A percentile compares a stretch with the other conserved stretches of the same genome.
Conservation (phyloP, 2,113 vertebrate species). For the Mionectes macconnelli region DNA sequence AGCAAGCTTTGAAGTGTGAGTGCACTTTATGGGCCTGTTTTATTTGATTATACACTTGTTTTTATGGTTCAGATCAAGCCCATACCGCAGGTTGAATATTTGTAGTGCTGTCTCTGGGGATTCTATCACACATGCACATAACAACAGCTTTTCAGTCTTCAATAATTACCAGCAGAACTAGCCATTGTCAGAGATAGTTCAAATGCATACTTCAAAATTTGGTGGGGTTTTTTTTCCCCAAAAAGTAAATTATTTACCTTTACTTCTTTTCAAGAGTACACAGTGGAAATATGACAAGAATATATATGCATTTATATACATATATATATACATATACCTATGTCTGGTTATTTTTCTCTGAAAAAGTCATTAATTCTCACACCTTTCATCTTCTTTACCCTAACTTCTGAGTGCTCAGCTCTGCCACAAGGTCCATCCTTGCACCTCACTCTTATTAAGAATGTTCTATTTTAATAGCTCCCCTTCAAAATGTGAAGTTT, state of each 20-base stretch:
- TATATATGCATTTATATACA: accelerated
- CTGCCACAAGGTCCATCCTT: not conserved
- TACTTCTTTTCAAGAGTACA: not conserved
- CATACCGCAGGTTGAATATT: constrained; percentile 19
- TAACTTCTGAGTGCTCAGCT: not conserved
- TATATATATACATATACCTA: not conserved
- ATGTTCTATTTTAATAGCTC: not conserved
- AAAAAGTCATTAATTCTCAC: not conserved
- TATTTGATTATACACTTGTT: constrained; percentile 31
- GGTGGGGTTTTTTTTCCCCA: not conserved
- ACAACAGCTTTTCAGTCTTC: not conserved
- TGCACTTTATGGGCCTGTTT: not conserved
- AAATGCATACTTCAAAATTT: not conserved
- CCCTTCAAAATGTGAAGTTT: not conserved
- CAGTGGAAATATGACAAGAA: not conserved
- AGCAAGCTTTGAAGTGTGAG: not conserved
- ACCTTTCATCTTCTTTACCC: not conserved
- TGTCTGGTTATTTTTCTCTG: not conserved
- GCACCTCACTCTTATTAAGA: not conserved
- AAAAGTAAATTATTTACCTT: not conserved
- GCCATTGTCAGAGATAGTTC: not conserved
- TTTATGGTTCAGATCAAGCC: constrained; percentile 45
- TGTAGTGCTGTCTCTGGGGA: not conserved
- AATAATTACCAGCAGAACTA: not conserved
- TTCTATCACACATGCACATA: not conserved